phyloP scores from a whole-genome alignment of 2,888 invertebrate species.

The Mythimna ferrago region DNA sequence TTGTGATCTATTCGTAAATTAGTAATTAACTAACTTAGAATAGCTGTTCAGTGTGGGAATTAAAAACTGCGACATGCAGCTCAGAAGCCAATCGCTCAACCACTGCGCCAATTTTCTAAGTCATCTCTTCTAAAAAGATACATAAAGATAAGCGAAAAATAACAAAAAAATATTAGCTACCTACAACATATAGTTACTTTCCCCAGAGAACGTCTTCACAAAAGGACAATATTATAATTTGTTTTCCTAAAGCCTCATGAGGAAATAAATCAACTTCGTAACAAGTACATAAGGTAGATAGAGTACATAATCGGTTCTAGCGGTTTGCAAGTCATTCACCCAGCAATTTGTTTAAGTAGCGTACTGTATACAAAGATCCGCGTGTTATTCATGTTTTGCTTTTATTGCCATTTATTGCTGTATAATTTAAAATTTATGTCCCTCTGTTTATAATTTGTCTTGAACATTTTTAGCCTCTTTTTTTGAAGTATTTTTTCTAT shows the following conservation, averaged over 20 bases:
- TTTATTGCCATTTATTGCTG: slow-evolving; percentile 13
- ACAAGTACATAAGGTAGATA: slow-evolving; percentile 33
- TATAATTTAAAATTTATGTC: slow-evolving; percentile 24
- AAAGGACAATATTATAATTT: slow-evolving; percentile 45
- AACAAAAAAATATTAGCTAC: neutral
- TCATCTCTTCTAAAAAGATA: no score
- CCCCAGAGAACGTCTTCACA: slow-evolving; percentile 9
- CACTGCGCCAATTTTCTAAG: no score
- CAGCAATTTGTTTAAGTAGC: slow-evolving; percentile 55
- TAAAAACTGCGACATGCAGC: no score
- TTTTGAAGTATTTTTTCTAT: neutral
- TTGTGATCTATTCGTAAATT: no score
- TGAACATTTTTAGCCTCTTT: neutral
- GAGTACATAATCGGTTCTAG: slow-evolving; percentile 45
- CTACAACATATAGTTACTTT: neutral
- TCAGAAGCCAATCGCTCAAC: no score
- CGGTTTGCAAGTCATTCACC: slow-evolving; percentile 44
- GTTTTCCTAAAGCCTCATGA: slow-evolving; percentile 22
- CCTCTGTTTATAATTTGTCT: neutral
- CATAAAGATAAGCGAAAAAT: neutral
- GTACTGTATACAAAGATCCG: slow-evolving; percentile 22
- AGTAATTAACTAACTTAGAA: no score
- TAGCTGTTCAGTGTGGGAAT: no score
- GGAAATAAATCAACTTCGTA: slow-evolving; percentile 63
- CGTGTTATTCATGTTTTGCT: slow-evolving; percentile 27